Evolutionary conservation across 2,797 vertebrate genomes (phyloP), one percentile per base, ranked within the genome.

Genomic region (Galago senegalensis): DNA sequence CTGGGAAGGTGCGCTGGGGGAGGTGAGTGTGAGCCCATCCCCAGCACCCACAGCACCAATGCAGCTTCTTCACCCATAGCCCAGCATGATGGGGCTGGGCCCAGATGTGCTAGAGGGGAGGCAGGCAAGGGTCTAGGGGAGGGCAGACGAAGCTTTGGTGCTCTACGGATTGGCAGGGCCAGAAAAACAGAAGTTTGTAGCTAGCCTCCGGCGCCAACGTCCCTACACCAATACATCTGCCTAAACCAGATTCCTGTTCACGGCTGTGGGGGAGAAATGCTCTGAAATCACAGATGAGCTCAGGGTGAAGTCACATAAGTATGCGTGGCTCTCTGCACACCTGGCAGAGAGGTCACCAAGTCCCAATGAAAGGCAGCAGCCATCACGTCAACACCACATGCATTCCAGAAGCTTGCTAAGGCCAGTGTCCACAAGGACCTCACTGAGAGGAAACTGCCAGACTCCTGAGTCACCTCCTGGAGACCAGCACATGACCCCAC

Each of bases 401-500:
- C 7, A 2, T 49, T 60, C 29, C 20, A 40, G 81, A 85, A 23
- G 46, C 46, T 18, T 25, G 25, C 73, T 63, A 60, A 17, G 43
- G 34, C 72, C 7, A 20, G 21, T 29, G 65, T 14, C 46, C 82
- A 21, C 0, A 14, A 65, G 37, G 58, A n/a, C 10, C 46, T 34
- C 43, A 67, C 82, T 2, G 0, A 21, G 34, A 60, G 67, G 27
- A 63, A 29, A 7, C 53, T 11, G 3, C 37, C 2, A 3, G 37
- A 61, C 13, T 40, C 34, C 10, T 7, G 21, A 79, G 56, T 27
- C 70, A 63, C 75, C 53, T 29, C 58, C 31, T 0, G 4, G 43
- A 70, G 63, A 56, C 40, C 8, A 17, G 16, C 0, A 0, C 3
- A 3, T 0, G 3, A 25, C 73, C 3, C 0, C 4, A 60, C 73